Evolutionary conservation across 2,797 vertebrate genomes (phyloP).

Genomic region (Mycteria americana): DNA sequence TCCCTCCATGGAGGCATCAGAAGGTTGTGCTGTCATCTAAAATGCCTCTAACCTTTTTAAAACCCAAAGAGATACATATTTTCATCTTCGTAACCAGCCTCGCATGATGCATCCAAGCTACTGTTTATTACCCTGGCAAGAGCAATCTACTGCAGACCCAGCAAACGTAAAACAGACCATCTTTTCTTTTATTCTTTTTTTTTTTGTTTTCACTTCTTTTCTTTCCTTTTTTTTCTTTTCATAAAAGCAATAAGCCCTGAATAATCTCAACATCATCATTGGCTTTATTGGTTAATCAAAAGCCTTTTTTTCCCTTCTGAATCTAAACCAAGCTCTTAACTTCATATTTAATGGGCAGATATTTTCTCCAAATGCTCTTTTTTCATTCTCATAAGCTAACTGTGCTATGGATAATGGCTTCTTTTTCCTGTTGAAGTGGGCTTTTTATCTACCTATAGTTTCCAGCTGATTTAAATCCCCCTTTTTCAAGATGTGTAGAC

Average conservation of each 20-base stretch:
- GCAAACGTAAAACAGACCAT: neutral
- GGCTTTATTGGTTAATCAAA: conserved; percentile 62
- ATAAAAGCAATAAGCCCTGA: conserved; percentile 40
- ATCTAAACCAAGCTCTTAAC: conserved; percentile 56
- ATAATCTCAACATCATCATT: conserved; percentile 45
- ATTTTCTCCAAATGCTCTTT: conserved; percentile 43
- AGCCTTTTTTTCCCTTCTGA: conserved; percentile 40
- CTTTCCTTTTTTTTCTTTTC: neutral
- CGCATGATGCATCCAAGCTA: conserved; percentile 6
- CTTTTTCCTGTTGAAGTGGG: conserved; percentile 43
- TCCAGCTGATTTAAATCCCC: conserved; percentile 44
- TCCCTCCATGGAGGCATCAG: neutral
- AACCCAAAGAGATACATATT: neutral
- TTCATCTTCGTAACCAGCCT: neutral
- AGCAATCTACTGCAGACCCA: neutral
- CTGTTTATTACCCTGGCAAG: conserved; percentile 25
- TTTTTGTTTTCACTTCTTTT: neutral
- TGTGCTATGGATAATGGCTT: conserved; percentile 49
- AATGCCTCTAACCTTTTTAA: neutral
- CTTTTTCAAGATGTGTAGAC: conserved; percentile 1
- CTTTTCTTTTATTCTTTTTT: neutral
- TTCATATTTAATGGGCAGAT: conserved; percentile 57
- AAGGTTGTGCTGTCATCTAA: neutral
- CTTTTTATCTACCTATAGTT: conserved; percentile 43
- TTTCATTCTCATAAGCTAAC: conserved; percentile 43